Conservation (phyloP, 1,140 invertebrate genomes). For the Zeugodacus cucurbitae region DNA sequence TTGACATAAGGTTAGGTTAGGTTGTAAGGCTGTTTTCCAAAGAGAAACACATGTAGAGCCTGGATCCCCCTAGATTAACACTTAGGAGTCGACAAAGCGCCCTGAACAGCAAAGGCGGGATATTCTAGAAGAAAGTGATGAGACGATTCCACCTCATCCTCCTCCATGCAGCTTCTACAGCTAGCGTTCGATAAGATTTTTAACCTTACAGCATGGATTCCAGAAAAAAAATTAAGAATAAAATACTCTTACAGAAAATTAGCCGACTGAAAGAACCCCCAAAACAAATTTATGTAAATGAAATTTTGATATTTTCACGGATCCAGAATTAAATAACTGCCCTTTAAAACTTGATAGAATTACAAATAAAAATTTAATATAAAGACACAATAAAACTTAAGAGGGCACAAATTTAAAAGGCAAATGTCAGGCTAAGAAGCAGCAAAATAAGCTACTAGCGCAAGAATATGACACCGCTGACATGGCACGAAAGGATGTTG, state of each 20-base stretch:
- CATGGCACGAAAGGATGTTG: conserved; percentile 9
- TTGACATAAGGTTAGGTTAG: too few species aligned
- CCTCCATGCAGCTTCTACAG: too few species aligned
- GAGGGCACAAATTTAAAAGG: background rate
- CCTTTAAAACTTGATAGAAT: background rate
- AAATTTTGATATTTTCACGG: background rate
- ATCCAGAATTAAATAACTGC: background rate
- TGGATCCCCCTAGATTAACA: too few species aligned
- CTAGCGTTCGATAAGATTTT: too few species aligned
- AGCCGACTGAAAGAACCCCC: background rate
- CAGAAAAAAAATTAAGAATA: too few species aligned
- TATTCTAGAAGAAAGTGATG: too few species aligned
- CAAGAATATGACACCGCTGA: background rate
- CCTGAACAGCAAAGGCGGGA: too few species aligned
- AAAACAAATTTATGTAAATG: background rate
- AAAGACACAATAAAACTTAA: background rate
- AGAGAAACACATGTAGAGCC: too few species aligned
- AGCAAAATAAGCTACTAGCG: background rate
- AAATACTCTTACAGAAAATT: background rate
- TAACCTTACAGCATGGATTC: too few species aligned
- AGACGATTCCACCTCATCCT: too few species aligned
- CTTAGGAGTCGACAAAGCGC: too few species aligned
- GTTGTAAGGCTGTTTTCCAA: too few species aligned
- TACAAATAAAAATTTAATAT: background rate
- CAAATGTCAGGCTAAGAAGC: background rate